Conservation (phyloP, 2,113 vertebrate genomes). For the Phocoena phocoena region DNA sequence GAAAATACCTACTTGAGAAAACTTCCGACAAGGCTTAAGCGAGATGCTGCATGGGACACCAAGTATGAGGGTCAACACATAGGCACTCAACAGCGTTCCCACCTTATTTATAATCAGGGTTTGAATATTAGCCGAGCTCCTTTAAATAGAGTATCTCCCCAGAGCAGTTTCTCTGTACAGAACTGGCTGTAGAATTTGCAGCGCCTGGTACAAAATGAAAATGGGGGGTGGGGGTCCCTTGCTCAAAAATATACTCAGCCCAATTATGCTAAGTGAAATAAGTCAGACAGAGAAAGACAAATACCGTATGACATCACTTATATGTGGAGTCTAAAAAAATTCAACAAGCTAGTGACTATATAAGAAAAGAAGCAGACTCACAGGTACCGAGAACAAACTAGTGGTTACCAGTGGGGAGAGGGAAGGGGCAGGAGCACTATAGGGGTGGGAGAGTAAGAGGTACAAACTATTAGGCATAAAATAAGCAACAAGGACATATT, state of each 20-base stretch:
- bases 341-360: neutral
- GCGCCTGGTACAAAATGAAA: neutral
- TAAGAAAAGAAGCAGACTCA: neutral
- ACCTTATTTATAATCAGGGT: neutral
- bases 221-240: accelerated
- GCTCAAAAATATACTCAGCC: neutral
- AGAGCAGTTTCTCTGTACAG: neutral
- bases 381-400: neutral
- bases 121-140: neutral
- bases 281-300: neutral
- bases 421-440: neutral
- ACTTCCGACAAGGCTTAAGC: neutral
- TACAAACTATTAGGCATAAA: neutral
- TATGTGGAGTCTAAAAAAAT: neutral
- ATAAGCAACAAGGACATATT: neutral
- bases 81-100: neutral
- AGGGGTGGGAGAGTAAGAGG: neutral
- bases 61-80: accelerated
- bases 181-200: neutral
- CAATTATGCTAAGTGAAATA: neutral
- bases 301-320: neutral
- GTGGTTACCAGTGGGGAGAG: neutral
- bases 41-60: accelerated
- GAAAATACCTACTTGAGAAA: neutral
- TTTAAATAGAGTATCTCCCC: neutral